phyloP scores from a whole-genome alignment of 2,113 vertebrate genomes.

The Antechinus flavipes region DNA sequence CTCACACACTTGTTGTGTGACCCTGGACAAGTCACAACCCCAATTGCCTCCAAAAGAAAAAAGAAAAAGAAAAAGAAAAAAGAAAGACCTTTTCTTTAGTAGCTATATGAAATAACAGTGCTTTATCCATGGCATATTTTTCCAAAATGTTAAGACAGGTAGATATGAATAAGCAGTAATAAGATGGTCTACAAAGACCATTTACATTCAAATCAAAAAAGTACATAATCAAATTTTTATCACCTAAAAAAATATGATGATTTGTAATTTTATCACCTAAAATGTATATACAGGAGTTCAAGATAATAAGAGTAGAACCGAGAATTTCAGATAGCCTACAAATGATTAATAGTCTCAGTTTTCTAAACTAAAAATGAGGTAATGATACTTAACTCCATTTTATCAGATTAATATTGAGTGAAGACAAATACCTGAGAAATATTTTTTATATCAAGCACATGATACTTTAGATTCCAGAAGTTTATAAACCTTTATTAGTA shows the following conservation, averaged over 20 bases:
- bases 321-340: constrained; percentile 19
- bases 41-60: too few relatives aligned
- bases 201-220: neutral
- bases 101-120: constrained; percentile 11
- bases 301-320: constrained; percentile 45
- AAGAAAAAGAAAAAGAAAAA: neutral
- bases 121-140: constrained; percentile 4
- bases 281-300: neutral
- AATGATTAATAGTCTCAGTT: constrained; percentile 12
- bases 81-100: constrained; percentile 23
- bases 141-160: constrained; percentile 19
- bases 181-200: neutral
- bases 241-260: neutral
- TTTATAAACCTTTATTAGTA: neutral
- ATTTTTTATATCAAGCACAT: constrained; percentile 32
- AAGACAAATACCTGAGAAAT: neutral
- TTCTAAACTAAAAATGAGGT: constrained; percentile 29
- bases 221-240: neutral
- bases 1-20: neutral
- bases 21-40: too few relatives aligned
- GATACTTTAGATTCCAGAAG: constrained; percentile 14
- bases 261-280: neutral
- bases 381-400: constrained; percentile 6
- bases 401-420: constrained; percentile 34
- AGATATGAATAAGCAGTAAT: neutral